Conservation (phyloP, 2,113 vertebrate genomes). For the Psammodynastes pulverulentus region DNA sequence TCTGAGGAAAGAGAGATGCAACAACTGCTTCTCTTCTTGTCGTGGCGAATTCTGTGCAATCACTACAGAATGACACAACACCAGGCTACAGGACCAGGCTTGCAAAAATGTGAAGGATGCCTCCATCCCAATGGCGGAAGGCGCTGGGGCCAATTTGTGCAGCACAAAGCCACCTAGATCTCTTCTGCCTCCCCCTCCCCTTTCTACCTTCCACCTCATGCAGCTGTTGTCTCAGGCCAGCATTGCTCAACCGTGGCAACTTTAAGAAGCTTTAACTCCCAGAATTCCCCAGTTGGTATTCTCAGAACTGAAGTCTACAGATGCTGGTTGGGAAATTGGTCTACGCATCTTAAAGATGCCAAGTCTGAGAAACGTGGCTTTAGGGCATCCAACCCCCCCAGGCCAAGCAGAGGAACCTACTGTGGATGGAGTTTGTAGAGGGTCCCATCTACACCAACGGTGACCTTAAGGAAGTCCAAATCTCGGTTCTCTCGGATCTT, state of each 20-base stretch:
- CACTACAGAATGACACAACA: not conserved
- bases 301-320: not conserved
- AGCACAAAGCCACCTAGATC: no score
- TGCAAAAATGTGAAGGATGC: not conserved
- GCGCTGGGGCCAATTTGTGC: not conserved
- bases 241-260: not conserved
- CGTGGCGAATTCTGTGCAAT: not conserved
- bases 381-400: not conserved
- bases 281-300: not conserved
- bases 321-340: not conserved
- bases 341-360: not conserved
- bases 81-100: not conserved
- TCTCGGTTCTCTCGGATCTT: slow-evolving; percentile 89
- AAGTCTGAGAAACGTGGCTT: not conserved
- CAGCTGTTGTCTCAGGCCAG: not conserved
- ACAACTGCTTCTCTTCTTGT: not conserved
- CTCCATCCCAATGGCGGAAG: no score
- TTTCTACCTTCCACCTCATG: not conserved
- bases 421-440: slow-evolving; percentile 97
- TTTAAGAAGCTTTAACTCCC: not conserved
- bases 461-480: slow-evolving; percentile 83
- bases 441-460: slow-evolving; percentile 91
- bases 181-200: no score
- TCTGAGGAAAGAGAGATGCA: not conserved
- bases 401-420: slow-evolving; percentile 68